These are phyloP conservation scores for Enteromius treurensis DNA, from an alignment of 2,797 vertebrate species.

Conservation along the genomic window DNA sequence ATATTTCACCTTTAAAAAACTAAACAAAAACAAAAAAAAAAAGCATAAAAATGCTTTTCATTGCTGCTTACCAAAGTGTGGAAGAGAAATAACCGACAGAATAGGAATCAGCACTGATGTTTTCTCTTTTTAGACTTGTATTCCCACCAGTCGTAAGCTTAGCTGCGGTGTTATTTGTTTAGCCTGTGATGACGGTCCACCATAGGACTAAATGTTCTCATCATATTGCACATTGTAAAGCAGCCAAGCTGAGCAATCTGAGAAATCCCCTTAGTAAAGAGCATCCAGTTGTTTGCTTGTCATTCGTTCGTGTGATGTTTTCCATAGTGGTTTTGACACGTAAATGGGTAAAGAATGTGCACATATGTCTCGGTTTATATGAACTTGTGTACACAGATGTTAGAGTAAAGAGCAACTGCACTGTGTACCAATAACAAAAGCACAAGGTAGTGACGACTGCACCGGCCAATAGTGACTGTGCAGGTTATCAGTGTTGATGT, in stretches of 20 bases:
- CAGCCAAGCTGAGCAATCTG: not conserved
- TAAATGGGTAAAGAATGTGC: not conserved
- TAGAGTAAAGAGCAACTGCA: slow-evolving; percentile 51
- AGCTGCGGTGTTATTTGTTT: slow-evolving; percentile 25
- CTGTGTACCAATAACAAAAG: slow-evolving; percentile 49
- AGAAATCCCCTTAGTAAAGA: slow-evolving; percentile 3
- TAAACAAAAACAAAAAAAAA: not conserved
- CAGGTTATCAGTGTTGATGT: slow-evolving; percentile 48
- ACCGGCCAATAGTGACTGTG: slow-evolving; percentile 53
- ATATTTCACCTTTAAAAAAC: not conserved
- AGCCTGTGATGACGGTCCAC: not conserved
- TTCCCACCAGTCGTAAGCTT: not conserved
- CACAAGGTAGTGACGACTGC: slow-evolving; percentile 42
- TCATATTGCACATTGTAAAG: not conserved
- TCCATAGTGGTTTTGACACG: slow-evolving; percentile 45
- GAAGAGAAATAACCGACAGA: not conserved
- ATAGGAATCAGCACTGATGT: not conserved
- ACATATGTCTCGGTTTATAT: not conserved
- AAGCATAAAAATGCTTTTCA: not conserved
- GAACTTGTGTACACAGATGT: not conserved
- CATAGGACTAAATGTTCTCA: slow-evolving; percentile 2
- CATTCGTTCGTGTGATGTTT: slow-evolving; percentile 67
- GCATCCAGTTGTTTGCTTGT: slow-evolving; percentile 61
- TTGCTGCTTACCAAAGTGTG: not conserved
- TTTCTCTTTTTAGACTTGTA: not conserved